These are phyloP conservation scores for Phylloscopus collybita DNA, from an alignment of 2,797 vertebrate species.

Conservation along the genomic window DNA sequence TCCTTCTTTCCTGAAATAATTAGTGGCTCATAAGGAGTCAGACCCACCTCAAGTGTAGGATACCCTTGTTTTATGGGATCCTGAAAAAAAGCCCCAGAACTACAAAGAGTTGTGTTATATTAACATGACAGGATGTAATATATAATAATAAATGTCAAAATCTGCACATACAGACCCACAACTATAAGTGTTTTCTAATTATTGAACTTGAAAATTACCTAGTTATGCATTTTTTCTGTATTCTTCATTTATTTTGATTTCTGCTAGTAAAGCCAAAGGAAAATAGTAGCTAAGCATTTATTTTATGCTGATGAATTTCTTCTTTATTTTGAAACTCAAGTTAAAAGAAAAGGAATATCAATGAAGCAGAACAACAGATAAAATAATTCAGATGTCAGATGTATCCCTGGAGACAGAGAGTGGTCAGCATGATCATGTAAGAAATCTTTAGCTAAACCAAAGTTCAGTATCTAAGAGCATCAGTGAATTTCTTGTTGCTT, in stretches of 20 bases:
- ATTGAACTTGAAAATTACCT: not conserved
- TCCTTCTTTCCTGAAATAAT: not conserved
- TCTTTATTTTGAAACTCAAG: constrained; percentile 10
- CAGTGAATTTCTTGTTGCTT: not conserved
- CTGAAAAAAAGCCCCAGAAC: not conserved
- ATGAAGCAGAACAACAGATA: not conserved
- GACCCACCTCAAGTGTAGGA: not conserved
- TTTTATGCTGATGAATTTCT: not conserved
- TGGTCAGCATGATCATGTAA: not conserved
- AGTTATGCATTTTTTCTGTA: not conserved
- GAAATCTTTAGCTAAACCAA: not conserved
- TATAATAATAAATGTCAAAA: not conserved
- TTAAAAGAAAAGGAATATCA: not conserved
- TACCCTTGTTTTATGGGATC: not conserved
- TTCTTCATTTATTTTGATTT: not conserved
- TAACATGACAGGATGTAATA: not conserved
- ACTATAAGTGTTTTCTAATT: not conserved
- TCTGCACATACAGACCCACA: not conserved
- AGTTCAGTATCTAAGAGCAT: not conserved
- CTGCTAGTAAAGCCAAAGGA: not conserved
- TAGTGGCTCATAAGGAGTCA: not conserved
- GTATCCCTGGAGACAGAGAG: not conserved
- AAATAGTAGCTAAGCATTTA: not conserved
- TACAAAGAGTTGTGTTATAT: not conserved
- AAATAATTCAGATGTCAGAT: not conserved